These are phyloP conservation scores for Morus bassanus DNA, from an alignment of 2,797 vertebrate genomes.

Conservation along the genomic window DNA sequence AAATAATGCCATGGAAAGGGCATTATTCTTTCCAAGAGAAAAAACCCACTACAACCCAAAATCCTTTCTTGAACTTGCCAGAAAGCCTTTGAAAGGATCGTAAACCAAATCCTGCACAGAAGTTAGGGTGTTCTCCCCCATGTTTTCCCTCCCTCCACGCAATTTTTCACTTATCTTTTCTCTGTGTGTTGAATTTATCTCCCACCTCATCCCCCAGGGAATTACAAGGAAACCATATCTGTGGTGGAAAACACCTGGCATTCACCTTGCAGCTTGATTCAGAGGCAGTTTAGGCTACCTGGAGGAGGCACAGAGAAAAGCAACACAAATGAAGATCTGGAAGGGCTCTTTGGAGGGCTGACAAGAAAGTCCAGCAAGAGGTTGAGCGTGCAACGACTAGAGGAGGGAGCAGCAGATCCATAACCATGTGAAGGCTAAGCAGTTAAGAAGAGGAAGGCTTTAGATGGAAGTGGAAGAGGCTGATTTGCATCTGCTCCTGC, in stretches of 20 bases:
- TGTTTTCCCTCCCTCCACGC: not conserved
- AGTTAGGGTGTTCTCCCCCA: not conserved
- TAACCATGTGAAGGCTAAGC: not conserved
- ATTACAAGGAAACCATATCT: not conserved
- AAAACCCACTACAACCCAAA: not conserved
- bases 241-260: not conserved
- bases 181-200: not conserved
- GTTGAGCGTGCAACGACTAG: rapidly evolving
- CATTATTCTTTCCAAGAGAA: not conserved
- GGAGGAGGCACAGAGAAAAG: not conserved
- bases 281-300: not conserved
- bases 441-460: not conserved
- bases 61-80: not conserved
- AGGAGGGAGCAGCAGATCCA: not conserved
- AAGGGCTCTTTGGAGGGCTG: not conserved
- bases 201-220: not conserved
- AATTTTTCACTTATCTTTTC: not conserved
- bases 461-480: not conserved
- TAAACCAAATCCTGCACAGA: not conserved
- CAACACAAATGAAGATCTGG: not conserved
- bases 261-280: not conserved
- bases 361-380: not conserved
- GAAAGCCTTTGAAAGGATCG: not conserved
- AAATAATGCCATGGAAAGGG: not conserved
- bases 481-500: not conserved